Evolutionary conservation across 2,888 invertebrate genomes (phyloP).

Genomic region (Pantelozetes paolii): DNA sequence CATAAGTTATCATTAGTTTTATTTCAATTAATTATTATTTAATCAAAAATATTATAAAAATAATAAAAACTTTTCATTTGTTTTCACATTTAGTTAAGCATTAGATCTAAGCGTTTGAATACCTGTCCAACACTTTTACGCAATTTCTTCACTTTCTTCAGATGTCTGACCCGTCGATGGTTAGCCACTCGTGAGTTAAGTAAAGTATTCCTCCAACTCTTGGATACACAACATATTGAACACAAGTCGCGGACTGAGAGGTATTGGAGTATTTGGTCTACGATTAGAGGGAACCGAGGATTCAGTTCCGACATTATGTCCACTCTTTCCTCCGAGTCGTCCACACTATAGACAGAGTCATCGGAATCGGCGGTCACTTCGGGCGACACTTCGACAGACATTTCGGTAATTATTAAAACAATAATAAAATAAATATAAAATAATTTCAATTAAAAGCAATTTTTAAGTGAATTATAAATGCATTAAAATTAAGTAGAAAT

Average conservation of each 20-base stretch:
- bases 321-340: not conserved
- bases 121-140: slow-evolving; percentile 34
- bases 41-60: not conserved
- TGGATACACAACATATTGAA: slow-evolving; percentile 17
- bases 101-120: not conserved
- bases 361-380: not conserved
- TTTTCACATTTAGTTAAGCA: not conserved
- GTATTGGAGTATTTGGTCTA: slow-evolving; percentile 15
- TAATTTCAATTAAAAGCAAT: not conserved
- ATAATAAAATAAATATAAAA: not conserved
- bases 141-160: slow-evolving; percentile 27
- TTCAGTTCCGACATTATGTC: slow-evolving; percentile 13
- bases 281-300: slow-evolving; percentile 2
- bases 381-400: not conserved
- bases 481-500: slow-evolving; percentile 7
- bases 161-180: not conserved
- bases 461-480: not conserved
- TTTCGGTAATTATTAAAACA: slow-evolving; percentile 1
- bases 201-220: not conserved
- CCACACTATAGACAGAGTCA: not conserved
- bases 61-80: not conserved
- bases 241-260: slow-evolving; percentile 23
- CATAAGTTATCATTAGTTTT: slow-evolving; percentile 19
- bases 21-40: not conserved
- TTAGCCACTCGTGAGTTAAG: slow-evolving; percentile 4